Evolutionary conservation across 2,797 vertebrate species (phyloP).

Genomic region (Paratrypauchen microcephalus): DNA sequence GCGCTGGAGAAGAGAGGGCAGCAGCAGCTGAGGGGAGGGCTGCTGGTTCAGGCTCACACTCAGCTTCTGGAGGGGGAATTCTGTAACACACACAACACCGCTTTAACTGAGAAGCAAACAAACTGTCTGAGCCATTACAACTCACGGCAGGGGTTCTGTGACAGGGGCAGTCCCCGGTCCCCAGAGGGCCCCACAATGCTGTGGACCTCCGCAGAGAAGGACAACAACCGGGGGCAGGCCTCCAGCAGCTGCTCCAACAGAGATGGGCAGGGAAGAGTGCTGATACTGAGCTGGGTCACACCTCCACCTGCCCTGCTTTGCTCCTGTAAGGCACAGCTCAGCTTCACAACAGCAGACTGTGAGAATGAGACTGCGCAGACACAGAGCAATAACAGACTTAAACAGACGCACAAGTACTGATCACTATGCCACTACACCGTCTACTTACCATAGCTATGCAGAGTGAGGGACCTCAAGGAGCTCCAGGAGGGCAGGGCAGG

Average conservation of each 20-base stretch:
- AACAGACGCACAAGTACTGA: neutral
- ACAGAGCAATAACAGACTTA: too few species aligned
- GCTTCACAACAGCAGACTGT: conserved; percentile 34
- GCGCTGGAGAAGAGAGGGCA: conserved; percentile 77
- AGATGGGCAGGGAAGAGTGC: conserved; percentile 36
- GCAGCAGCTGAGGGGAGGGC: conserved; percentile 62
- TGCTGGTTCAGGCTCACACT: conserved; percentile 81
- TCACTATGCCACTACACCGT: neutral
- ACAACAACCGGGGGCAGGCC: conserved; percentile 45
- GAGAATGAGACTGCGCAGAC: conserved; percentile 47
- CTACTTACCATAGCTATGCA: conserved; percentile 67
- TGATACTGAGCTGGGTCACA: conserved; percentile 56
- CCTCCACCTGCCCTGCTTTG: conserved; percentile 53
- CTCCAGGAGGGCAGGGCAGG: conserved; percentile 63
- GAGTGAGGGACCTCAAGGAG: conserved; percentile 65
- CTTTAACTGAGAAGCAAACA: neutral
- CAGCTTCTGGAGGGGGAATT: conserved; percentile 82
- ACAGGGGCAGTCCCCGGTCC: neutral
- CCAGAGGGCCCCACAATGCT: neutral
- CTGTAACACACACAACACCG: conserved; percentile 42
- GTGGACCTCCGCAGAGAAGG: conserved; percentile 60
- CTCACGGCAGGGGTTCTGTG: conserved; percentile 30
- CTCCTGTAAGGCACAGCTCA: conserved; percentile 58
- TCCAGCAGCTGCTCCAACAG: conserved; percentile 52
- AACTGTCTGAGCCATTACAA: neutral